Evolutionary conservation across 1,140 invertebrate genomes (phyloP), one percentile per base, ranked within the genome.

Genomic region (Aricia agestis): DNA sequence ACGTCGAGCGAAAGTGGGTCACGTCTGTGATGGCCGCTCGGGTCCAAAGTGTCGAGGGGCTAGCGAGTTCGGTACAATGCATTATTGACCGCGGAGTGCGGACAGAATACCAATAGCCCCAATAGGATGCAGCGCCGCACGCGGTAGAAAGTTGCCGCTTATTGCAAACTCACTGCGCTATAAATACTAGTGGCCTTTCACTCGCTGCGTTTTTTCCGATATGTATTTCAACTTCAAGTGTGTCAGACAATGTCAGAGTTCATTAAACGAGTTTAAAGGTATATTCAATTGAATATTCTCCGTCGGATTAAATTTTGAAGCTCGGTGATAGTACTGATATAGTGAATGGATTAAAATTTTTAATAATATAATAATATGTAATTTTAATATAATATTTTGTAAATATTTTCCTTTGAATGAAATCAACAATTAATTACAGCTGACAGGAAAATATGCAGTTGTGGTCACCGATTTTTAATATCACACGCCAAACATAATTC

Each of bases 71-170:
- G 74, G 68, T 52, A 61, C 67, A 69, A 70, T 74, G 70, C 76
- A 73, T 74, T 75, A 66, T 68, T 69, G 68, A 66, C 72, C 57
- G 74, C 81, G 78, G 68, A 66, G 70, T 41, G 74, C 81, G 78
- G 72, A 71, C 71, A 63, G 81, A 84, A 84, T 84, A 84, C 77
- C 75, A 80, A 84, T 80, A 76, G 76, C 83, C 83, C 77, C 75
- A 80, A 84, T 80, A 76, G 76, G 75, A 75, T 75, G 73, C 77
- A 74, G 75, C 76, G 71, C 76, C 45, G 45, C 11, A 52, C 45
- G 76, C 66, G 74, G 74, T 84, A 82, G 81, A 84, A 84, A 83
- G 82, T 82, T 79, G 79, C 79, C 74, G 68, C 76, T 77, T 77
- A 76, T 69, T 73, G 75, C 72, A 65, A 42, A 72, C 63, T 69